Evolutionary conservation across 2,797 vertebrate species (phyloP), one percentile per base, ranked within the genome.

Genomic region (Rhinatrema bivittatum): DNA sequence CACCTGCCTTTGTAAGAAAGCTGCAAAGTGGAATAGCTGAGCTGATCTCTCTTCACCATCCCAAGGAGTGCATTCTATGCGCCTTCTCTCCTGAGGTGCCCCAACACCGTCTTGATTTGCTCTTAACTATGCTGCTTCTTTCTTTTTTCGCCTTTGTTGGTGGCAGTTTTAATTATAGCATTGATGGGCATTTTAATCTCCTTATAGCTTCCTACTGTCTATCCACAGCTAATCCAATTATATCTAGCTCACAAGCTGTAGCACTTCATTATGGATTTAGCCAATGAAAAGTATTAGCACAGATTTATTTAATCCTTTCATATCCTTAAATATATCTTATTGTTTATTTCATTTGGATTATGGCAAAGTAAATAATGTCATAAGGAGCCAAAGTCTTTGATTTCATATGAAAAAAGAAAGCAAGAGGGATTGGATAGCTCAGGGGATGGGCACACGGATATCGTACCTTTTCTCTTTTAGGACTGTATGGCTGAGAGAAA

Each of bases 191-290:
- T 79, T 86, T 87, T 94, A 94, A 97, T 94, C 92, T 95, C 88
- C 86, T 93, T 91, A 96, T 91, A 94, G 91, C 81, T 74, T 64
- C 32, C 46, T 60, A 78, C 84, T 80, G 76, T 81, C 61, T 81
- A 88, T 90, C 78, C 72, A 81, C 68, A 62, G 51, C 83, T 95
- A 99, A 97, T 97, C 92, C 93, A 97, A 97, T 97, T 97, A 95
- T 79, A 94, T 88, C 86, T 92, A 89, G 87, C 82, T 89, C 68
- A 81, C 76, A 81, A 85, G 81, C 76, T 85, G 80, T 76, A 70
- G 70, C 71, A 67, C 88, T 84, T 88, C 81, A 86, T 87, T 87
- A 84, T 74, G 78, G 84, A 89, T 86, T 42, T 86, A 86, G 68
- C 81, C 78, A 86, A 86, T 89, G 85, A 74, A 87, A 79, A 76